Base-by-base conservation (phyloP, 2,113 vertebrate genomes). In the Nanger granti region DNA sequence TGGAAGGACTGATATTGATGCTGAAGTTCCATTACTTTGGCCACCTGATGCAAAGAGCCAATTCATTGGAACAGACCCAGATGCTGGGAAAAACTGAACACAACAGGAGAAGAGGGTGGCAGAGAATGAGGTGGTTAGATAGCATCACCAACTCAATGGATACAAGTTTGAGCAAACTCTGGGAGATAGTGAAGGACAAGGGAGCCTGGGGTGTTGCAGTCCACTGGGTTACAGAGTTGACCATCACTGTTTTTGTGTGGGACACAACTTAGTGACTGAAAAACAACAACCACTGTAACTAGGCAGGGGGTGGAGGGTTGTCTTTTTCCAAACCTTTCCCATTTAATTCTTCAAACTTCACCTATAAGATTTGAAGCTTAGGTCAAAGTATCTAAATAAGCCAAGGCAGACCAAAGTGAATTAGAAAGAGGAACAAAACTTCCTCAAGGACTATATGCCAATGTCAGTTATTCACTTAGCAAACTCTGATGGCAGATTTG, bases 281-380 rank as follows among this genome's bases (percentile, higher is more conserved):
- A 41, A 79, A 79, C 37, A 7, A 79, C 62, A 57, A 79, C 73
- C 88, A 80, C 12, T 55, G 1, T 96, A 84, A 5, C 22, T 44
- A 15, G 5, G 41, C 0, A 0, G 37, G 24, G 24, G 37, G 3
- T 66, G 14, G 37, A 7, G 22, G 12, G 41, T 34, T 44, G 7
- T 84, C 60, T 93, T 92, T 97, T 64, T 86, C 90, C n/a, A 93
- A 64, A 76, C 62, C 10, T 44, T 96, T 82, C 41, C 37, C 37
- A 44, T 26, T 96, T 84, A 92, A 57, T 37, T 94, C 41, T 93
- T 20, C 66, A 31, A 66, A 55, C 57, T 69, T 87, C 24, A 22
- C 24, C 34, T 95, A 10, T 66, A 92, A 60, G 12, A 15, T 64
- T 22, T 64, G 69, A 15, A 7, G 24, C 12, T 92, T 52, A 57